Conservation (phyloP, 2,113 vertebrate genomes). For the Cariama cristata region DNA sequence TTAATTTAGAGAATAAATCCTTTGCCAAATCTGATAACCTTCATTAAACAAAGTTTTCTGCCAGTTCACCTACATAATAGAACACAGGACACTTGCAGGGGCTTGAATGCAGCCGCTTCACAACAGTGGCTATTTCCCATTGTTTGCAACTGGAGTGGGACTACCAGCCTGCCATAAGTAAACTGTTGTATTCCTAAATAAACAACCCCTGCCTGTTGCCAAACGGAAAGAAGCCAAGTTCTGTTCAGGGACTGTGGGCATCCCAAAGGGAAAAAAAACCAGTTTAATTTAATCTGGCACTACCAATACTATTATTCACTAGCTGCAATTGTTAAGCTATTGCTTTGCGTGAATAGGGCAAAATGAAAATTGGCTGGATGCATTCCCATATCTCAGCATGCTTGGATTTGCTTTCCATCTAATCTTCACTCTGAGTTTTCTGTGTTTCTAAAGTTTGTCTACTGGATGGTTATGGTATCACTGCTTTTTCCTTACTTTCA, state of each 20-base stretch:
- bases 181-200: conserved; percentile 32
- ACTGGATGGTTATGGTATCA: not conserved
- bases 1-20: not conserved
- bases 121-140: not conserved
- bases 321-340: conserved; percentile 16
- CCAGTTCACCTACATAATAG: not conserved
- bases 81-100: not conserved
- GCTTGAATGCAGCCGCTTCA: not conserved
- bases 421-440: not conserved
- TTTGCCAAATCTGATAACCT: not conserved
- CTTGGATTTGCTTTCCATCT: conserved; percentile 2
- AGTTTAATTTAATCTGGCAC: conserved; percentile 40
- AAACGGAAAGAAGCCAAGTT: conserved; percentile 7
- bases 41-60: not conserved
- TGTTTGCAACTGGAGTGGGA: not conserved
- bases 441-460: not conserved
- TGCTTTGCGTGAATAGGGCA: conserved; percentile 44
- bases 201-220: not conserved
- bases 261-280: not conserved
- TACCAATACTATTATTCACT: not conserved
- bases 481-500: not conserved
- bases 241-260: not conserved
- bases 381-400: not conserved
- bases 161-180: not conserved
- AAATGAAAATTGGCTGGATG: conserved; percentile 51